Conservation (phyloP, 2,797 vertebrate species). For the Pangasius sanitwongsei region DNA sequence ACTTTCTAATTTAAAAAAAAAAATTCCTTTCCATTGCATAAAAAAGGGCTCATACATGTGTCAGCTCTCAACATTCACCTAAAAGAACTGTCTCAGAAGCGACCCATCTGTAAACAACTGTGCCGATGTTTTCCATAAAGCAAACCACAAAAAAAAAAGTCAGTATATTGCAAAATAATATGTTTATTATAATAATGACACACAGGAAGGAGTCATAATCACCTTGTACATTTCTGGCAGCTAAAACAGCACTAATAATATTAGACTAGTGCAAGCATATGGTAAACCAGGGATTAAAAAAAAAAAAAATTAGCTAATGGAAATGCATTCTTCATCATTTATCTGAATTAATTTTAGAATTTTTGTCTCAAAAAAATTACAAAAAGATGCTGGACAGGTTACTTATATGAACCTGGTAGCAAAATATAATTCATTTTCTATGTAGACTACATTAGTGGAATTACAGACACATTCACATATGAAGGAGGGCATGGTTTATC, state of each 20-base stretch:
- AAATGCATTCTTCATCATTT: background rate
- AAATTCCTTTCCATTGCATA: background rate
- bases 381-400: background rate
- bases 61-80: background rate
- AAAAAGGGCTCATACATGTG: background rate
- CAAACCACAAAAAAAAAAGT: background rate
- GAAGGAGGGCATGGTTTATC: background rate
- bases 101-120: background rate
- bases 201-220: background rate
- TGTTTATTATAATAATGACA: slow-evolving; percentile 34
- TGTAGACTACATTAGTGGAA: background rate
- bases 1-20: background rate
- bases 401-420: background rate
- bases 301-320: background rate
- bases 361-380: background rate
- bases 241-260: background rate
- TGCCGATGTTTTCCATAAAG: background rate
- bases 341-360: background rate
- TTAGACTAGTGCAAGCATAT: background rate
- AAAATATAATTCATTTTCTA: background rate
- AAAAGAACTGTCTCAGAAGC: background rate
- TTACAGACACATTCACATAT: background rate
- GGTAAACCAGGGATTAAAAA: background rate
- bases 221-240: slow-evolving; percentile 4
- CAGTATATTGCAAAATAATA: slow-evolving; percentile 27